Percentiles rank a stretch among this genome's conserved stretches.
phyloP scores from a whole-genome alignment of 30 jellyfish, hydroid and myxozoan species.

The Aurelia sp. region DNA sequence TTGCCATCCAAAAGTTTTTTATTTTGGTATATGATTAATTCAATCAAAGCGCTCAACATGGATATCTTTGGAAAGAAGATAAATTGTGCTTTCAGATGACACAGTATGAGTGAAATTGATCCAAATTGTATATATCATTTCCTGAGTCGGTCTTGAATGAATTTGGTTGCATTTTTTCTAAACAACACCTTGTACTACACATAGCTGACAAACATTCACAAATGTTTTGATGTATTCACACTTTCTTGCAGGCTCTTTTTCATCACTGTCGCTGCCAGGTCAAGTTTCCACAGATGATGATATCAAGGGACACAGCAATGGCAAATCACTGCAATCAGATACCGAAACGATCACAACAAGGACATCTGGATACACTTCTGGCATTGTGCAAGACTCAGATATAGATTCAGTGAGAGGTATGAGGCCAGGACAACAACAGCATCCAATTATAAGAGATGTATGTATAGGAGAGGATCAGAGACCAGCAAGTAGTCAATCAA shows the following conservation, averaged over 20 bases:
- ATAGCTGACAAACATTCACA: not conserved
- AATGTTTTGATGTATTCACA: not conserved
- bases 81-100: too few species aligned
- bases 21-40: too few species aligned
- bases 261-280: conserved; percentile 75
- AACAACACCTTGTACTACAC: too few species aligned
- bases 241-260: conserved; percentile 34
- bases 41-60: too few species aligned
- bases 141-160: too few species aligned
- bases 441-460: not conserved
- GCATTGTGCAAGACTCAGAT: conserved; percentile 65
- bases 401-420: conserved; percentile 38
- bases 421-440: not conserved
- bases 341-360: conserved; percentile 65
- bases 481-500: too few species aligned
- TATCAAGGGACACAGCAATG: conserved; percentile 9
- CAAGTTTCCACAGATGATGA: conserved; percentile 69
- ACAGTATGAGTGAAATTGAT: too few species aligned
- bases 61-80: too few species aligned
- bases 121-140: too few species aligned
- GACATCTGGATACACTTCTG: conserved; percentile 74
- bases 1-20: too few species aligned
- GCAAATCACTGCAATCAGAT: conserved; percentile 38
- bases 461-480: not conserved
- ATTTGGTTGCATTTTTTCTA: too few species aligned